Base-by-base conservation (phyloP, 2,797 vertebrate species). In the Hozukius guyotensis region DNA sequence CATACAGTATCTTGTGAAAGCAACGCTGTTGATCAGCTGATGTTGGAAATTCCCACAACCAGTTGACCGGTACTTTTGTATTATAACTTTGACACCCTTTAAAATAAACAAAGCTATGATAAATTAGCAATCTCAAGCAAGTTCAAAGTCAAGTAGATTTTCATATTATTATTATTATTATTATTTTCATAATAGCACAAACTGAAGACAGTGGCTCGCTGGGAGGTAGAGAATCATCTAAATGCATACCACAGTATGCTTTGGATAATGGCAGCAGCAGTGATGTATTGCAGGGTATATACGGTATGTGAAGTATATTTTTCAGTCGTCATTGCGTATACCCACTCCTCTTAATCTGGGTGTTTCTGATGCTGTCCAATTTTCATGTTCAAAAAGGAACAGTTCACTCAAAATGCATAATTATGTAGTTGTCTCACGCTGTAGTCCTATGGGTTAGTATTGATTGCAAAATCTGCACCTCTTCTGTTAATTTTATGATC, bases 1-100 rank as follows among this genome's bases (percentile, higher is more conserved):
- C 32, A 57, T 4, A 27, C 25, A 27, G 25, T 27, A 27, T 8
- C 57, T 29, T 72, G 67, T 75, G 61, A 62, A 63, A 71, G 24
- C n/a, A 27, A n/a, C 4, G 9, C 55, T 59, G 56, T 4, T 32
- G 5, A 34, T 64, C 79, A 82, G 27, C 63, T 72, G 72, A 82
- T 13, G n/a, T 31, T 72, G 46, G 36, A 75, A 63, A 31, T 56
- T 74, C 60, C 61, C 63, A 61, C 34, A 36, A 62, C 10, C 2
- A 9, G n/a, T 25, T 32, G 14, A 68, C 9, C 11, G 6, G 31
- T 46, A 8, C 24, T 73, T 68, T 52, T 5, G 5, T 8, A 32
- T 27, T 2, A 7, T 8, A 27, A 68, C n/a, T 53, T 12, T 61
- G 5, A 14, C 9, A 11, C n/a, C 22, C 20, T 25, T 72, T 4